Percentiles rank a stretch among this genome's conserved stretches.
These are phyloP conservation scores for Geotrupes spiniger DNA, from an alignment of 2,888 invertebrate species.

Conservation along the genomic window DNA sequence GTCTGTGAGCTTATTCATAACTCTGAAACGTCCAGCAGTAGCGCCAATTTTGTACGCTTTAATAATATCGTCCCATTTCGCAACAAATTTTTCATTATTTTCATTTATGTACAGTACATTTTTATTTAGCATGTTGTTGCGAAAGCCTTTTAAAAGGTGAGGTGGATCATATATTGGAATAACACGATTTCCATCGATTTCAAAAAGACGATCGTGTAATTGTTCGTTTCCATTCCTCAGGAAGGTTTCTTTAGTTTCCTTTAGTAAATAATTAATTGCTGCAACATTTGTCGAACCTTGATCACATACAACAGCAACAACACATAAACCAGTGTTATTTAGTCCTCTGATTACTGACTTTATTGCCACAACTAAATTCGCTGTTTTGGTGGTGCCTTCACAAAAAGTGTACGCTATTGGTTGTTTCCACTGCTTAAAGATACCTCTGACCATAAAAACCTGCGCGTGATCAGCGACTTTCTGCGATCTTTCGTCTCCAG, in stretches of 20 bases:
- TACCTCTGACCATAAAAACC: conserved; percentile 16
- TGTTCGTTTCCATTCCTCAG: no score
- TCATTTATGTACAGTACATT: no score
- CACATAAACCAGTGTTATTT: conserved; percentile 12
- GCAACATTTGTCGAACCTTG: conserved; percentile 19
- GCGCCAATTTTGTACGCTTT: no score
- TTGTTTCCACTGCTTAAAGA: conserved; percentile 14
- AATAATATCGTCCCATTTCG: no score
- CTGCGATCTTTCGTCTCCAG: background rate
- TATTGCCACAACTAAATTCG: conserved; percentile 6
- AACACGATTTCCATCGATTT: no score
- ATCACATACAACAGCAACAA: conserved; percentile 24
- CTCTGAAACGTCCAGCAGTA: no score
- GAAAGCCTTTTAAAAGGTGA: no score
- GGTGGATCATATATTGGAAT: no score
- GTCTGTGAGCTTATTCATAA: no score
- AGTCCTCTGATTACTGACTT: conserved; percentile 13
- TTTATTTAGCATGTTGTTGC: no score
- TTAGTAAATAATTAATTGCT: conserved; percentile 7
- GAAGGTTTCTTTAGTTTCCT: background rate
- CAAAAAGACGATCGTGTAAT: no score
- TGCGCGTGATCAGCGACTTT: conserved; percentile 12
- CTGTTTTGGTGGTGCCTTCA: conserved; percentile 10
- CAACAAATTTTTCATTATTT: no score
- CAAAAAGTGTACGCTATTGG: conserved; percentile 10